Base-by-base conservation (phyloP, 2,113 vertebrate species). In the Meles meles region DNA sequence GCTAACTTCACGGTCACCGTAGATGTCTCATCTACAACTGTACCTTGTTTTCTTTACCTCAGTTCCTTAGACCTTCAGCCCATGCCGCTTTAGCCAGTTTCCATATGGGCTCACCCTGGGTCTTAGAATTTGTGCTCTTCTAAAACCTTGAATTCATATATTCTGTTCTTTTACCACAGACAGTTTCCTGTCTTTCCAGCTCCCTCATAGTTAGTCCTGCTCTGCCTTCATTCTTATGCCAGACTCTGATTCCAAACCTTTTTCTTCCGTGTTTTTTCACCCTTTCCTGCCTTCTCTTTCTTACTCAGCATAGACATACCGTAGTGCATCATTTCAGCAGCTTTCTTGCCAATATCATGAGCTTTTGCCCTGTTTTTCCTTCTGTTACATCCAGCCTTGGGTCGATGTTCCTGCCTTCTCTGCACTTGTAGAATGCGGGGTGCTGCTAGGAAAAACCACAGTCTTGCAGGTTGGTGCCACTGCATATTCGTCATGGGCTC, bases 311-410 rank as follows among this genome's bases (percentile, higher is more conserved):
- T 59, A 84, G 88, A 74, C 31, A 59, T 17, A 80, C 18, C 9
- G 11, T 59, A 69, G 44, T 47, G 61, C 82, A 23, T 72, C 49
- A 65, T 96, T 96, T 96, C 31, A 79, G 4, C 5, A 82, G 37
- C 83, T 95, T 93, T 82, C 65, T 96, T 96, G 61, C 37, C 67
- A 83, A 1, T 87, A 20, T 90, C 87, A 72, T 67, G 18, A 92
- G 71, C 77, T 87, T 92, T 94, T 87, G 71, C 88, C 71, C 69
- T 94, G 57, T 85, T 96, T 96, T 97, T 96, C 91, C 85, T 93
- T 91, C 76, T 82, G 39, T 92, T 85, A 82, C 55, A 61, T 95
- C 55, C 84, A 90, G 44, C 39, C 59, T 55, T 97, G 69, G 83
- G 65, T 42, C 3, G 0, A 1, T 77, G 81, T 21, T 85, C 85